phyloP scores from a whole-genome alignment of 1,140 invertebrate genomes.

The Drosophila athabasca region DNA sequence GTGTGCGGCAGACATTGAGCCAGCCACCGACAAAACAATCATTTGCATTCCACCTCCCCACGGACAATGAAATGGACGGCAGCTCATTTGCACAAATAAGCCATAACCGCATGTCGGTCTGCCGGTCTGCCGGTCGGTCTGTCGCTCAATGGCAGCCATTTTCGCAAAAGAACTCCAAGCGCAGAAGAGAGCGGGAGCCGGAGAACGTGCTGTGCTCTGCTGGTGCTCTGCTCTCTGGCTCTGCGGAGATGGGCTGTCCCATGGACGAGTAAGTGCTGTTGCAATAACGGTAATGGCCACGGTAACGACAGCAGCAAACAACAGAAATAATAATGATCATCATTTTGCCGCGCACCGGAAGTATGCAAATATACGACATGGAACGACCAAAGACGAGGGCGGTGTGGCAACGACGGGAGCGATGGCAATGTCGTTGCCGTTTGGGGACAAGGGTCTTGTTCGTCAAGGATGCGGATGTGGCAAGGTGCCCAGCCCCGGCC shows the following conservation, averaged over 20 bases:
- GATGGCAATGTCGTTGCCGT: too few species aligned
- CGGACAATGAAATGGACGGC: conserved; percentile 73
- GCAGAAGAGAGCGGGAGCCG: not conserved
- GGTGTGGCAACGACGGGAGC: too few species aligned
- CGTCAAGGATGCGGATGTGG: conserved; percentile 39
- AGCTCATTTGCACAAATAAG: conserved; percentile 79
- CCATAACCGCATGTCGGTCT: conserved; percentile 63
- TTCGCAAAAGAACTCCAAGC: conserved; percentile 28
- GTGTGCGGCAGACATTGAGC: conserved; percentile 36
- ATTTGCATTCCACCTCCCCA: conserved; percentile 68
- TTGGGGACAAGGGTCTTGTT: conserved; percentile 17
- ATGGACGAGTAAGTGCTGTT: conserved; percentile 50
- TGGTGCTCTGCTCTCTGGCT: not conserved
- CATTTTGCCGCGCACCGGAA: conserved; percentile 77
- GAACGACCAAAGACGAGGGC: conserved; percentile 41
- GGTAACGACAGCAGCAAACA: conserved; percentile 78
- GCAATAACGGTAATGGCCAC: conserved; percentile 76
- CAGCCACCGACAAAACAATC: conserved; percentile 56
- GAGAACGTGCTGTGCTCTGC: conserved; percentile 6
- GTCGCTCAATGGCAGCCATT: conserved; percentile 55
- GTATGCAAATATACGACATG: conserved; percentile 77
- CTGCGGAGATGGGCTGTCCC: conserved; percentile 2
- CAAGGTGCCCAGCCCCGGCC: conserved; percentile 16
- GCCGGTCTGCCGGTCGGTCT: not conserved
- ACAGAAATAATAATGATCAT: conserved; percentile 82